A percentile compares a stretch with the other conserved stretches of the same genome.
Evolutionary conservation across 2,888 invertebrate species (phyloP).

Genomic region (Nematopogon swammerdamellus): DNA sequence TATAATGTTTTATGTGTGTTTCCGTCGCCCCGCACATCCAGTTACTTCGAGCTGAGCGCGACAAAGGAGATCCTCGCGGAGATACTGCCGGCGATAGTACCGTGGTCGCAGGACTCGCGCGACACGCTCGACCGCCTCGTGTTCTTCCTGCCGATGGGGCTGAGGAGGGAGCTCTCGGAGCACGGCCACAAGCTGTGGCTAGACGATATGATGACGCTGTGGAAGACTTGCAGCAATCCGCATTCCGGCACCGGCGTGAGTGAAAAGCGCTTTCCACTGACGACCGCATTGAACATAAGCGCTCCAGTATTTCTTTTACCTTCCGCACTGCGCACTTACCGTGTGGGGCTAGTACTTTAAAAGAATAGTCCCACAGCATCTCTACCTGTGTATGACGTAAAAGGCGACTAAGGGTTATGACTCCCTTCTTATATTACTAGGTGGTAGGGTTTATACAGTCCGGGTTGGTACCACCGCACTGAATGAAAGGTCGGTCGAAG

Average conservation of each 20-base stretch:
- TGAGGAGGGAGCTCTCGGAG: slow-evolving; percentile 59
- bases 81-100: slow-evolving; percentile 75
- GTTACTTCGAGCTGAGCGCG: slow-evolving; percentile 69
- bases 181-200: slow-evolving; percentile 77
- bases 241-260: slow-evolving; percentile 45
- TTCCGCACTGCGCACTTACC: too few relatives aligned
- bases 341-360: too few relatives aligned
- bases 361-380: too few relatives aligned
- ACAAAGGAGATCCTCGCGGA: slow-evolving; percentile 86
- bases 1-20: background rate
- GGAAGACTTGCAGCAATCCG: slow-evolving; percentile 74
- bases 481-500: too few relatives aligned
- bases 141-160: slow-evolving; percentile 73
- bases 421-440: too few relatives aligned
- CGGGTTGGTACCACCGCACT: too few relatives aligned
- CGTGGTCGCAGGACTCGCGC: slow-evolving; percentile 58
- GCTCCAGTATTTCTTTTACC: too few relatives aligned
- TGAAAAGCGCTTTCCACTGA: too few relatives aligned
- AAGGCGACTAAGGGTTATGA: too few relatives aligned
- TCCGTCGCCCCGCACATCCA: slow-evolving; percentile 17
- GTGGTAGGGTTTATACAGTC: too few relatives aligned
- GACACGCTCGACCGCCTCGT: slow-evolving; percentile 61
- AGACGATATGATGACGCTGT: slow-evolving; percentile 71
- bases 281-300: too few relatives aligned
- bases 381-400: too few relatives aligned